A percentile compares a stretch with the other conserved stretches of the same genome.
phyloP scores from a whole-genome alignment of 2,888 invertebrate species.

The Drosophila tripunctata region DNA sequence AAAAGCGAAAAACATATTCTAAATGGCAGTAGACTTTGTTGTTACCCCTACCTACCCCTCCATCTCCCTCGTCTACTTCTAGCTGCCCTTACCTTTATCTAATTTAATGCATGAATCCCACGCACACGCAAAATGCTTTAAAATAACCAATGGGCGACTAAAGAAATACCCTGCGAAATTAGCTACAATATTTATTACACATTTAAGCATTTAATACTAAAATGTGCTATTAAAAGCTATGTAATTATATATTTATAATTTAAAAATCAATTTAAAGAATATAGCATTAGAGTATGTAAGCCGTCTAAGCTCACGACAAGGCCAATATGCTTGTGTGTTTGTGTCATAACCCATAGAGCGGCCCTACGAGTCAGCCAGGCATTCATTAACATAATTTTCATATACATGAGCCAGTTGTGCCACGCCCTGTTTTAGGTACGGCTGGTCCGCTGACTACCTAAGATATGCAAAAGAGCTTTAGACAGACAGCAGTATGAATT shows the following conservation, averaged over 20 bases:
- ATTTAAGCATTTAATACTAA: too few relatives aligned
- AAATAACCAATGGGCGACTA: slow-evolving; percentile 10
- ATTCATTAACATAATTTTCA: slow-evolving; percentile 74
- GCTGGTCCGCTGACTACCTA: slow-evolving; percentile 20
- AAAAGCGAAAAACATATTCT: slow-evolving; percentile 42
- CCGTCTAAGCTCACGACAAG: neutral
- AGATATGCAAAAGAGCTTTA: slow-evolving; percentile 35
- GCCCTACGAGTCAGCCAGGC: slow-evolving; percentile 34
- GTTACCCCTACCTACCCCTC: neutral
- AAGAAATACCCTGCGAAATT: slow-evolving; percentile 34
- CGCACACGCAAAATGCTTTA: slow-evolving; percentile 49
- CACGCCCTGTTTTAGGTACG: slow-evolving; percentile 50
- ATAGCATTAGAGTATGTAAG: neutral
- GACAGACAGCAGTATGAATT: slow-evolving; percentile 14
- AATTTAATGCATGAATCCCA: slow-evolving; percentile 70
- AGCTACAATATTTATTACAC: too few relatives aligned
- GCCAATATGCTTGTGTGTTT: neutral
- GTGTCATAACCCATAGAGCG: neutral
- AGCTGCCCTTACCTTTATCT: slow-evolving; percentile 26
- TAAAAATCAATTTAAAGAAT: neutral
- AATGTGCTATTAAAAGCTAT: neutral
- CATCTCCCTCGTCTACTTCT: neutral
- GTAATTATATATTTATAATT: neutral
- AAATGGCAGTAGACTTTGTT: slow-evolving; percentile 26
- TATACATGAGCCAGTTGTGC: slow-evolving; percentile 57